phyloP scores from a whole-genome alignment of 1,140 invertebrate species.

The Drosophila neocordata region DNA sequence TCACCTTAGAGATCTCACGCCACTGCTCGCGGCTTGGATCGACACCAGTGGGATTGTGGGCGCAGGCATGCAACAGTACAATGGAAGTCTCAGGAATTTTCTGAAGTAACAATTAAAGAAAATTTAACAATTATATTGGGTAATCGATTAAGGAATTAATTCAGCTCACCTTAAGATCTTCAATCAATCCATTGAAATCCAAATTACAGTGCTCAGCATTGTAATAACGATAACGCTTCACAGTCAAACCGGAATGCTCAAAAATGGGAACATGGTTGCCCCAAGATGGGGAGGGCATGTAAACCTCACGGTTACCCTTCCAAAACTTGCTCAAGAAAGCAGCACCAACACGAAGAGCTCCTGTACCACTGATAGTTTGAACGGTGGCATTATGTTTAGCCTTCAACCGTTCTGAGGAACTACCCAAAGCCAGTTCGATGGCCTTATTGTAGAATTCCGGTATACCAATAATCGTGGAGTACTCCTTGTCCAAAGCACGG shows the following conservation, averaged over 20 bases:
- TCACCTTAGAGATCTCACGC: constrained; percentile 89
- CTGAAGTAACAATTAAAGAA: constrained; percentile 84
- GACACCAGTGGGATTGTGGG: constrained; percentile 99
- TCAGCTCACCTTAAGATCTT: constrained; percentile 93
- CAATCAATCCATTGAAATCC: constrained; percentile 94
- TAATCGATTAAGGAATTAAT: constrained; percentile 2
- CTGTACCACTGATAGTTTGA: constrained; percentile 97
- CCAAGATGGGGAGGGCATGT: constrained; percentile 98
- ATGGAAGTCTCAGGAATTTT: constrained; percentile 97
- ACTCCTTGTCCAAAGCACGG: constrained; percentile 96
- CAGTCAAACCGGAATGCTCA: constrained; percentile 92
- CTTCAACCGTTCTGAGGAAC: constrained; percentile 88
- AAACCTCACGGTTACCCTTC: constrained; percentile 92
- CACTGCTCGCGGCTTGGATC: constrained; percentile 97
- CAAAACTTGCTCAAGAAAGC: constrained; percentile 95
- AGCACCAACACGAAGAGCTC: constrained; percentile 95
- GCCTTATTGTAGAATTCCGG: constrained; percentile 91
- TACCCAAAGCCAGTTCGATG: constrained; percentile 95
- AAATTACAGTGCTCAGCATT: constrained; percentile 97
- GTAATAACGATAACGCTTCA: constrained; percentile 98
- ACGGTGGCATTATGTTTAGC: constrained; percentile 88
- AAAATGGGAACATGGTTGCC: constrained; percentile 98
- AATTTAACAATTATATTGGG: not conserved
- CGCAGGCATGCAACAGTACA: constrained; percentile 98
- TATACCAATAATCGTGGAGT: constrained; percentile 95